phyloP scores from a whole-genome alignment of 1,140 invertebrate species.

The Pseudobourletiella spinata region DNA sequence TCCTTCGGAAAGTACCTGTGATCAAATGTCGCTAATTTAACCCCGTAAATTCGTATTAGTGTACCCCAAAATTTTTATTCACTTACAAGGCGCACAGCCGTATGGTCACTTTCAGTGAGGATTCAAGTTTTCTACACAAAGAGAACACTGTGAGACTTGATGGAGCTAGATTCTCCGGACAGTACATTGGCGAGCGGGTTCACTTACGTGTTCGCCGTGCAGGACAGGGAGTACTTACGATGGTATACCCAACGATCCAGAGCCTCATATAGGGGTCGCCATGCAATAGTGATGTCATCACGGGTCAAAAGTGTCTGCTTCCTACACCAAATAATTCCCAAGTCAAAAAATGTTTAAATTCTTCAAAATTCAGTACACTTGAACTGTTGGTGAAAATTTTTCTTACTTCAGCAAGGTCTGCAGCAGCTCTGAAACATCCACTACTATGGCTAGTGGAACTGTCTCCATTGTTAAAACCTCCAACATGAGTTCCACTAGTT shows the following conservation, averaged over 20 bases:
- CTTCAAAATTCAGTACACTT: background rate
- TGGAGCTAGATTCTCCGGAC: too few species aligned
- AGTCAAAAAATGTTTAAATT: too few species aligned
- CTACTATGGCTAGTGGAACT: slow-evolving; percentile 61
- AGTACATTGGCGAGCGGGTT: too few species aligned
- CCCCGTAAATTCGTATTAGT: background rate
- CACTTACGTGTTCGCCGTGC: slow-evolving; percentile 52
- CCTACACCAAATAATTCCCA: too few species aligned
- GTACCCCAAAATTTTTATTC: background rate
- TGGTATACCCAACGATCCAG: slow-evolving; percentile 46
- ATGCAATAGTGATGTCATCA: slow-evolving; percentile 70
- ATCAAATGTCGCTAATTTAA: too few species aligned
- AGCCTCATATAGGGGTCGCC: slow-evolving; percentile 74
- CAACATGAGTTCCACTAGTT: slow-evolving; percentile 73
- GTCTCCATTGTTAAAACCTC: slow-evolving; percentile 66
- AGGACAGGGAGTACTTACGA: slow-evolving; percentile 52
- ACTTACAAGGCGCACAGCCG: slow-evolving; percentile 20
- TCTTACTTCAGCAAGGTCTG: slow-evolving; percentile 49
- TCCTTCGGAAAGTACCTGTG: slow-evolving; percentile 61
- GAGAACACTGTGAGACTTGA: too few species aligned
- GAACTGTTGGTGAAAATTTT: background rate
- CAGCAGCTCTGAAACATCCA: slow-evolving; percentile 55
- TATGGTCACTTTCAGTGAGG: slow-evolving; percentile 22
- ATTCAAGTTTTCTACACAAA: slow-evolving; percentile 25
- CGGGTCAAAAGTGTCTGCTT: slow-evolving; percentile 66